A percentile compares a stretch with the other conserved stretches of the same genome.
phyloP scores from a whole-genome alignment of 2,113 vertebrate species.

The Carettochelys insculpta region DNA sequence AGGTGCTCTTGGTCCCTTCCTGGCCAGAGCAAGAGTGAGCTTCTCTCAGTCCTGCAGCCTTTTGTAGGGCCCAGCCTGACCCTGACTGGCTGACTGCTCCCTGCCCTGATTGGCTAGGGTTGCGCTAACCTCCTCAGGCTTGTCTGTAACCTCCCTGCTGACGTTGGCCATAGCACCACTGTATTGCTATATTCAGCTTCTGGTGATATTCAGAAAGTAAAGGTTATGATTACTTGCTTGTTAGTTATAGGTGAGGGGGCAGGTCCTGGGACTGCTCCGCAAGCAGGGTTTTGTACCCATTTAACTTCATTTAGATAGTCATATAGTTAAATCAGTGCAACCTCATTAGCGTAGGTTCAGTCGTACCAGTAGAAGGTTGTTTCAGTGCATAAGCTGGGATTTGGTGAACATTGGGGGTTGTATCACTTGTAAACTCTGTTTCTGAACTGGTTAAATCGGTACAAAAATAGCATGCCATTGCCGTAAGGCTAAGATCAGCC shows the following conservation, averaged over 20 bases:
- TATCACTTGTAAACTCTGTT: background rate
- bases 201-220: background rate
- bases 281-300: background rate
- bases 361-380: background rate
- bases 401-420: constrained; percentile 2
- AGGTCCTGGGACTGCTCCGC: background rate
- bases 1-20: too few species aligned
- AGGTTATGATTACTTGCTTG: background rate
- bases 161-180: too few species aligned
- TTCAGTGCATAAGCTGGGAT: background rate
- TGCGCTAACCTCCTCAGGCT: too few species aligned
- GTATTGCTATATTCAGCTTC: background rate
- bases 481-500: constrained; percentile 16
- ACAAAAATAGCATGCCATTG: constrained; percentile 25
- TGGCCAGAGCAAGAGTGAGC: too few species aligned
- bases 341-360: background rate
- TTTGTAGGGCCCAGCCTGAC: too few species aligned
- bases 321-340: background rate
- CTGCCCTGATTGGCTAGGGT: too few species aligned
- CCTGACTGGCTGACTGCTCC: too few species aligned
- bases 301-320: background rate
- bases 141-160: too few species aligned
- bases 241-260: background rate
- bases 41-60: too few species aligned
- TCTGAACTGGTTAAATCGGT: constrained; percentile 34